Base-by-base conservation (phyloP, 2,888 invertebrate species). In the Apotomis capreana region DNA sequence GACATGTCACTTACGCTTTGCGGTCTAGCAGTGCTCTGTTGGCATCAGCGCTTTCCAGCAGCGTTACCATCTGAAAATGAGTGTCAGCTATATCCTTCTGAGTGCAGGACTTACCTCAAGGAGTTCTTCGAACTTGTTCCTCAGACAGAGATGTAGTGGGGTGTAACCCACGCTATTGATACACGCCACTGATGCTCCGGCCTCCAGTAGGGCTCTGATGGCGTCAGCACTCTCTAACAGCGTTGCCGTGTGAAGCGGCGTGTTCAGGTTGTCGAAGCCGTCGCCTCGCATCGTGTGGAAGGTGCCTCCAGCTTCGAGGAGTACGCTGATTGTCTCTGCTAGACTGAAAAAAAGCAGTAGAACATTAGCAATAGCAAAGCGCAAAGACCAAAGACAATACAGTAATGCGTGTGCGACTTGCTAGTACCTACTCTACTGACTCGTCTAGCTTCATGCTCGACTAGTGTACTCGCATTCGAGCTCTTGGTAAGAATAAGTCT, bases 241-340 rank as follows among this genome's bases (percentile, higher is more conserved):
- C 3, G 86, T 85, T 5, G 87, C 86, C 4, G 84, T 83, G 70
- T 88, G 89, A n/a, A 89, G 76, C 1, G 85, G 81, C 1, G 86
- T 84, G 37, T 78, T 78, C 51, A 75, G 68, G 44, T 74, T 51
- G 64, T 75, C 58, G 51, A 73, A 49, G 40, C 63, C 69, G 52
- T 74, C 62, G 15, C 72, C 55, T 60, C 69, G 52, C 75, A 71
- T 57, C 37, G 57, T 70, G 70, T 67, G 13, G 49, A 70, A 70
- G 1, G 65, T 49, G 37, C 70, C 70, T 8, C 65, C 65, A 0
- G 70, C 70, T 13, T 70, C 65, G 0, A 70, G 40, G 4, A 70
- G 65, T 0, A 67, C 4, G n/a, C 40, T 46, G 15, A 70, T 61
- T 40, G 60, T 70, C n/a, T 70, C 70, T 10, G 65, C 60, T 26